These are phyloP conservation scores for Byasa hedistus DNA, from an alignment of 2,888 invertebrate genomes.

Conservation along the genomic window DNA sequence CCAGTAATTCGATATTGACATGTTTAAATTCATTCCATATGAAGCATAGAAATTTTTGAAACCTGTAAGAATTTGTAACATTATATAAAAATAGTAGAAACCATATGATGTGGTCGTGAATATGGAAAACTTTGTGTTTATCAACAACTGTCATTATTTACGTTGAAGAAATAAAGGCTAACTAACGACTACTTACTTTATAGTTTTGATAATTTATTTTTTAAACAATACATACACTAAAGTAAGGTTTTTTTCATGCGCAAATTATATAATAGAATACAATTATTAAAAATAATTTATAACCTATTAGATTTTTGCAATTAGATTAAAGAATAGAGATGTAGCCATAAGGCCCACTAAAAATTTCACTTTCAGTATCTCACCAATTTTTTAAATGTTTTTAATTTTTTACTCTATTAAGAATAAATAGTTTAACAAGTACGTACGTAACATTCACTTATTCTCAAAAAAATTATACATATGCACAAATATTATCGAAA, in stretches of 20 bases:
- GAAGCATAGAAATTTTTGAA: not conserved
- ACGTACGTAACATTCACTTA: no score
- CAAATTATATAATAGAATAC: not conserved
- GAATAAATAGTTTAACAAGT: no score
- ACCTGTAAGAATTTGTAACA: conserved; percentile 6
- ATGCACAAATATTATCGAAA: no score
- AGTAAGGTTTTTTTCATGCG: not conserved
- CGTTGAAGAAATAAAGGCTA: not conserved
- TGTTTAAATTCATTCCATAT: not conserved
- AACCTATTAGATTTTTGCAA: not conserved
- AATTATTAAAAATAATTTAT: not conserved
- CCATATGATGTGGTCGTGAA: not conserved
- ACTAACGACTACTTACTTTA: not conserved
- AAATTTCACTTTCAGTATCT: no score
- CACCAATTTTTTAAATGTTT: no score
- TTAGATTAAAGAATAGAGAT: not conserved
- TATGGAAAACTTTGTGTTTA: not conserved
- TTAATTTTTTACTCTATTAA: no score
- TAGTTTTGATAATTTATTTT: not conserved
- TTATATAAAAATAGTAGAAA: not conserved
- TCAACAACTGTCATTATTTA: conserved; percentile 1
- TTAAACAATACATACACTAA: not conserved
- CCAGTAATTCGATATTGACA: conserved; percentile 43
- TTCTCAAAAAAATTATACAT: no score
- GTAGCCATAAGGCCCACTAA: no score